Base-by-base conservation (phyloP, 2,113 vertebrate species). In the Grantiella picta region DNA sequence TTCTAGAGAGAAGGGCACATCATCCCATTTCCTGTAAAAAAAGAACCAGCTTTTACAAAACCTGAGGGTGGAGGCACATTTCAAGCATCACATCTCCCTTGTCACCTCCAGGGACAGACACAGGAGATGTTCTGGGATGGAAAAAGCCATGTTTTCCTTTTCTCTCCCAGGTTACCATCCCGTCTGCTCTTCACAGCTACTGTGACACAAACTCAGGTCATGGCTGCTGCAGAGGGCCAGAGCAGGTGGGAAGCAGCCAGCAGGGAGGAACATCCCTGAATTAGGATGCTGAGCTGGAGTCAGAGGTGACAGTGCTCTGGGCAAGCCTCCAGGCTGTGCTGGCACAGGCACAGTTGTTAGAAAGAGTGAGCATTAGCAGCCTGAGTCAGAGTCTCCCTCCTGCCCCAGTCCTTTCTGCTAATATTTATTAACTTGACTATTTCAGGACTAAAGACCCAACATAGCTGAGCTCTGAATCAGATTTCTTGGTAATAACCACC, bases 331-430 rank as follows among this genome's bases (percentile, higher is more conserved):
- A 95, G 64, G 27, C 24, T 19, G 4, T 27, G 33, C 68, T 97
- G 94, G 88, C 89, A 88, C 29, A 31, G 45, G 12, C 54, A 53
- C 8, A 52, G 28, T 95, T 97, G 71, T 92, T 97, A 95, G 96
- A 97, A 97, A 93, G 96, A 92, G 59, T 0, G 4, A 85, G n/a
- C 10, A 1, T 80, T 86, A 81, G 33, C 42, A 90, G 71, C 80
- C 89, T 84, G 92, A 90, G 42, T 89, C 91, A 96, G 47, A 75
- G 52, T 88, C 56, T 83, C 80, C 70, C n/a, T 80, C 18, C 59
- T 72, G 35, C 70, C 50, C 28, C 24, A 40, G 18, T 68, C 53
- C 49, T 75, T 68, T 87, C 73, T 71, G 36, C 82, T 81, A 83
- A 86, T 86, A 90, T 93, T 94, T 97, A 92, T 73, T 91, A 89